phyloP scores from a whole-genome alignment of 2,797 vertebrate genomes.

The Cetoscarus ocellatus region DNA sequence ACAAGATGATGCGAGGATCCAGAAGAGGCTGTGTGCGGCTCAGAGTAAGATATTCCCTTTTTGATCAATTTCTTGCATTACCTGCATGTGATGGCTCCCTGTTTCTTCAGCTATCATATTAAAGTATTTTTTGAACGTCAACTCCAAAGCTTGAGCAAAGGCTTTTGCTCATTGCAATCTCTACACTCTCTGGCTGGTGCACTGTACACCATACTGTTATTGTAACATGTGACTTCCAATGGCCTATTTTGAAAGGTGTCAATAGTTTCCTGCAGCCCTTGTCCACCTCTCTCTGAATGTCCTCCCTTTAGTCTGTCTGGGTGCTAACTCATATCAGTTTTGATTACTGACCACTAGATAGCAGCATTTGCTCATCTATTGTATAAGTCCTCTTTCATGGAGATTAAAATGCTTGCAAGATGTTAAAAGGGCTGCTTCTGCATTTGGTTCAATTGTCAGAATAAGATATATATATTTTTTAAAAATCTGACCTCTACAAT shows the following conservation, averaged over 20 bases:
- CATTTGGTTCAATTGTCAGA: background rate
- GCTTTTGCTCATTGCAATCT: background rate
- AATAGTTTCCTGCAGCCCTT: background rate
- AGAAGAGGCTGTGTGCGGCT: constrained; percentile 98
- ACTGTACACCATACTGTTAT: background rate
- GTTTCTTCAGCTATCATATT: background rate
- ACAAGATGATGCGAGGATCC: constrained; percentile 99
- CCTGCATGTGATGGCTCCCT: no score
- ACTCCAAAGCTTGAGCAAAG: no score
- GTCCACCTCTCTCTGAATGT: background rate
- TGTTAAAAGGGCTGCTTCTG: background rate
- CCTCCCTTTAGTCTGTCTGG: background rate
- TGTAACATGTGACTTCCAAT: background rate
- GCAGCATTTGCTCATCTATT: constrained; percentile 37
- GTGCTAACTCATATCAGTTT: constrained; percentile 5
- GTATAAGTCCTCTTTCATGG: background rate
- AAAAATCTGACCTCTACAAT: no score
- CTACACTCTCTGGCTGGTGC: no score
- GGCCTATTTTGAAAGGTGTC: background rate
- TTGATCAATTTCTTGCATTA: background rate
- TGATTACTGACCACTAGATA: constrained; percentile 68
- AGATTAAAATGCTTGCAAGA: background rate
- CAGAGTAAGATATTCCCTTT: constrained; percentile 85
- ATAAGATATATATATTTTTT: no score
- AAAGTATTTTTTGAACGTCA: no score